Evolutionary conservation across 2,888 invertebrate genomes (phyloP).

Genomic region (Malthinus flaveolus): DNA sequence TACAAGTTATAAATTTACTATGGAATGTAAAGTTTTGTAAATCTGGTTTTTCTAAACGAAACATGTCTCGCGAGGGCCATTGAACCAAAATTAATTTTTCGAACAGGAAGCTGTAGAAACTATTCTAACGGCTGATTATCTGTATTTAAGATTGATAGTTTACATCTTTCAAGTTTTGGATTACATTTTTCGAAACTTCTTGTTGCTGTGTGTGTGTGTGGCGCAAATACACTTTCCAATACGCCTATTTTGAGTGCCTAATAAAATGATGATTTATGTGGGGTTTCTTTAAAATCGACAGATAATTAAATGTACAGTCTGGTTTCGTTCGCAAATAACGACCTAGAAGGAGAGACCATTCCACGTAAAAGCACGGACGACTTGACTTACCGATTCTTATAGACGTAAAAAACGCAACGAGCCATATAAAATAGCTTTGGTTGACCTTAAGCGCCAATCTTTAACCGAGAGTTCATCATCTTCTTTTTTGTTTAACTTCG

Average conservation of each 20-base stretch:
- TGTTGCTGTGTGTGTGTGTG: neutral
- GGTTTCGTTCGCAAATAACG: slow-evolving; percentile 17
- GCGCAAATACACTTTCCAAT: slow-evolving; percentile 10
- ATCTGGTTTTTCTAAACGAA: slow-evolving; percentile 8
- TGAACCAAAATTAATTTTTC: slow-evolving; percentile 17
- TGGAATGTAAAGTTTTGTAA: slow-evolving; percentile 1
- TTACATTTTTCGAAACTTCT: neutral
- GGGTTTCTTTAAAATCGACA: slow-evolving; percentile 20
- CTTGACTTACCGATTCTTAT: slow-evolving; percentile 12
- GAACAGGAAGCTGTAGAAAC: slow-evolving; percentile 13
- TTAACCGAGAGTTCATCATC: slow-evolving; percentile 1
- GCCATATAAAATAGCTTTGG: slow-evolving; percentile 18
- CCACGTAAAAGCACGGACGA: slow-evolving; percentile 11
- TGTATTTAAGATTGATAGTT: neutral
- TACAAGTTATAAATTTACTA: neutral
- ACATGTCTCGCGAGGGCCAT: slow-evolving; percentile 12
- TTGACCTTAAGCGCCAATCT: slow-evolving; percentile 19
- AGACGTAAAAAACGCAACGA: slow-evolving; percentile 21
- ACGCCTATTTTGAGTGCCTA: slow-evolving; percentile 11
- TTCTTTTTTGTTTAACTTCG: neutral
- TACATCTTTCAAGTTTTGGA: neutral
- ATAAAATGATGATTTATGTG: slow-evolving; percentile 12
- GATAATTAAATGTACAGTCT: slow-evolving; percentile 19
- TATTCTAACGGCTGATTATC: slow-evolving; percentile 10
- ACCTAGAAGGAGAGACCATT: slow-evolving; percentile 11